Evolutionary conservation across 2,888 invertebrate genomes (phyloP), one percentile per base, ranked within the genome.

Genomic region (Orthosia incerta): DNA sequence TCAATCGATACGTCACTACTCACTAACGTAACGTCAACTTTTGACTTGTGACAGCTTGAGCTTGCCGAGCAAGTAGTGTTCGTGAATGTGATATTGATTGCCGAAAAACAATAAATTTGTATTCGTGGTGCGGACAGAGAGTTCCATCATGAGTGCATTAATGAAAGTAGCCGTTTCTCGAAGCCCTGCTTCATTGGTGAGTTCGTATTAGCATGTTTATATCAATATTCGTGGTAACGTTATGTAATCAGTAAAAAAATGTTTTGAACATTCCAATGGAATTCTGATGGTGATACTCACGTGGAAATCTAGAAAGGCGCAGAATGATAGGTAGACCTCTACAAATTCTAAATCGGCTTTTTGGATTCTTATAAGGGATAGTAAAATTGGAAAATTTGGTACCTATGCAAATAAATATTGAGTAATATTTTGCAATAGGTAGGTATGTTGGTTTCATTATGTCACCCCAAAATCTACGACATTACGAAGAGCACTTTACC

Each of bases 91-190:
- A 89, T 84, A 88, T 89, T 62, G 60, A 50, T 76, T 76, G 79
- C 69, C 70, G 59, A 76, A 76, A 87, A 75, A 83, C 77, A 70
- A 79, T 84, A 87, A 84, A 88, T 88, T 91, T 94, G 95, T 95
- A 89, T 94, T 95, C 93, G 82, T 89, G 95, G 96, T 96, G 96
- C 96, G 96, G 93, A 95, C 91, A 96, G 95, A 93, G 95, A 95
- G 96, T 96, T 95, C 95, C 96, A 96, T 96, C 96, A 96, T 96
- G 96, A 96, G 96, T 94, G 94, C 94, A 93, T 87, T 96, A 91
- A 93, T 96, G 91, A 96, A 95, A 89, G 93, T 93, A 78, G 91
- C 95, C 63, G 84, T 94, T 80, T 92, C 93, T 68, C 94, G 95
- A 87, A 96, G 93, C 90, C 95, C 95, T 83, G 93, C 93, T 75